These are phyloP conservation scores for Cyphomyrus discorhynchus DNA, from an alignment of 2,113 vertebrate genomes.

Conservation along the genomic window DNA sequence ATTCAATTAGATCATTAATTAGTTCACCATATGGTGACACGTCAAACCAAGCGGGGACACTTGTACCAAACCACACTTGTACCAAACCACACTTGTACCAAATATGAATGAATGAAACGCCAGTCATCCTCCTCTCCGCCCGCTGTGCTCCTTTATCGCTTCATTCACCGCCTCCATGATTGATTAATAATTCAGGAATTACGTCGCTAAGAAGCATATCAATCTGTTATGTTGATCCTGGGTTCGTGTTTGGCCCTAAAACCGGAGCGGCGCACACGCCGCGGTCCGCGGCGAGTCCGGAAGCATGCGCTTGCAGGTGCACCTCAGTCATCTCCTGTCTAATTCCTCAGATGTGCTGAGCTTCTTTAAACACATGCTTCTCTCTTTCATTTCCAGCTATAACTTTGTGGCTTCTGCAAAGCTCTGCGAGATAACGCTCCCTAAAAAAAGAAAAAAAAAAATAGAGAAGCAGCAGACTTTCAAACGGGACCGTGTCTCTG, in stretches of 20 bases:
- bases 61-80: background rate
- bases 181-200: background rate
- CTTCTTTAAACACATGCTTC: background rate
- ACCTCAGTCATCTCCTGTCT: background rate
- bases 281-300: background rate
- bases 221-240: background rate
- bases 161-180: background rate
- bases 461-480: background rate
- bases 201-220: background rate
- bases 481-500: background rate
- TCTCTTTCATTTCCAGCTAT: slow-evolving; percentile 10
- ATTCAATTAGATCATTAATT: background rate
- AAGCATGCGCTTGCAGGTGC: background rate
- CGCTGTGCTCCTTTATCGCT: background rate
- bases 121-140: background rate
- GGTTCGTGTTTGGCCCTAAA: background rate
- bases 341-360: background rate
- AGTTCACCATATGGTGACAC: background rate
- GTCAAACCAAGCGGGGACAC: background rate
- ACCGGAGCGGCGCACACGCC: background rate
- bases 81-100: background rate
- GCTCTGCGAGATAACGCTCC: background rate
- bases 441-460: background rate
- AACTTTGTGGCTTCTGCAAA: background rate
- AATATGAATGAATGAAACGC: background rate